Evolutionary conservation across 2,113 vertebrate species (phyloP), one percentile per base, ranked within the genome.

Genomic region (Sus scrofa): DNA sequence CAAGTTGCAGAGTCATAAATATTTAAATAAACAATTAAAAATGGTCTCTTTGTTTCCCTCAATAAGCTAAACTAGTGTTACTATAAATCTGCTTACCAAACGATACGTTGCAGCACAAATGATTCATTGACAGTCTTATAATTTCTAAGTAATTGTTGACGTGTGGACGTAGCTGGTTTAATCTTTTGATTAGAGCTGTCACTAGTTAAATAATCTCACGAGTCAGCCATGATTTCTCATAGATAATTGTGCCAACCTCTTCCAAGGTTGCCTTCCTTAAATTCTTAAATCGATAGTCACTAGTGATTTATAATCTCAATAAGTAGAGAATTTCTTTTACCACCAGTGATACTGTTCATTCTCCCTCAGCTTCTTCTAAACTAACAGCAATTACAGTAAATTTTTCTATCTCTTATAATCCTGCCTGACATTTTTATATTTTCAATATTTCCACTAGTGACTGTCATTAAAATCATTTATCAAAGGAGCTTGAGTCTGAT

Each of bases 141-240:
- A 73, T 96, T 95, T 93, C 78, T 60, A 70, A 91, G 39, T 83
- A 68, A 74, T 71, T 91, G 70, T 84, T 96, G 92, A 86, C 67
- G 91, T 86, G 82, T 83, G 37, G 70, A 86, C 81, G 85, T 79
- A 65, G 44, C 88, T 93, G 44, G 34, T 56, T 96, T 86, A 75
- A 37, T 96, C 58, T 95, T 92, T 85, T 86, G 63, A 89, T 65
- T 83, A 82, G 52, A 89, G 34, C 84, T 67, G 68, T 89, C 95
- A 83, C 68, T 86, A n/a, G 73, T 58, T 92, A 79, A 79, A 26
- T 79, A 70, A 92, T 84, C 78, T 74, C 83, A 32, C 50, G 92
- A 97, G 86, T 93, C 92, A 95, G 70, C 13, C 62, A 39, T 65
- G 87, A 96, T 96, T 96, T 89, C 86, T 86, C 78, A 60, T 37